These are phyloP conservation scores for Lepidostoma basale DNA, from an alignment of 1,140 invertebrate species.

Conservation along the genomic window DNA sequence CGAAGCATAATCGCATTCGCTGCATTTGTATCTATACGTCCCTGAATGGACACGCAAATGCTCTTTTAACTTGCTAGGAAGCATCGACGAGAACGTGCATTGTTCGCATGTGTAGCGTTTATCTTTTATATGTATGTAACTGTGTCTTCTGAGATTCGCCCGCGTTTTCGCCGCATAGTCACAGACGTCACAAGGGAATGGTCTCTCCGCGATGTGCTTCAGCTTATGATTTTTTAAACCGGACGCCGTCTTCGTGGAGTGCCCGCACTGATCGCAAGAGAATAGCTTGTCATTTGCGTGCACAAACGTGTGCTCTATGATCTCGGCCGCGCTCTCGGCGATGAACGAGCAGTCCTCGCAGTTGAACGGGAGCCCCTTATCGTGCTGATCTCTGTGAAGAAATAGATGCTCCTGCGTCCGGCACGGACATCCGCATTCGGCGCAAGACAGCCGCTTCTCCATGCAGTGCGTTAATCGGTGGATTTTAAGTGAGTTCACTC, in stretches of 20 bases:
- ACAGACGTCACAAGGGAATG: neutral
- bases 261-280: conserved; percentile 4
- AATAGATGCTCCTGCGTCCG: neutral
- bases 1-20: conserved; percentile 14
- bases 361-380: neutral
- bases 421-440: conserved; percentile 1
- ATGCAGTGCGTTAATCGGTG: conserved; percentile 1
- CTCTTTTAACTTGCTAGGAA: neutral
- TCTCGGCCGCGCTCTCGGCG: neutral
- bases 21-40: conserved; percentile 1
- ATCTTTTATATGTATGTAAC: neutral
- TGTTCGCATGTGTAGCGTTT: conserved; percentile 6
- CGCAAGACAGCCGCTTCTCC: conserved; percentile 9
- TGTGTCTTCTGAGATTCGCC: conserved; percentile 10
- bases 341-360: conserved; percentile 8
- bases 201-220: neutral
- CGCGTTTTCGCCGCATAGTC: neutral
- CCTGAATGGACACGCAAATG: neutral
- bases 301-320: conserved; percentile 5
- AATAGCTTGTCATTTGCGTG: neutral
- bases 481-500: neutral
- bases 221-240: conserved; percentile 22
- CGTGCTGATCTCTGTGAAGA: neutral
- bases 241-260: neutral
- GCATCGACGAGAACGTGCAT: conserved; percentile 7